Evolutionary conservation across 2,797 vertebrate genomes (phyloP), one percentile per base, ranked within the genome.

Genomic region (Sebastes kiyomatsui): DNA sequence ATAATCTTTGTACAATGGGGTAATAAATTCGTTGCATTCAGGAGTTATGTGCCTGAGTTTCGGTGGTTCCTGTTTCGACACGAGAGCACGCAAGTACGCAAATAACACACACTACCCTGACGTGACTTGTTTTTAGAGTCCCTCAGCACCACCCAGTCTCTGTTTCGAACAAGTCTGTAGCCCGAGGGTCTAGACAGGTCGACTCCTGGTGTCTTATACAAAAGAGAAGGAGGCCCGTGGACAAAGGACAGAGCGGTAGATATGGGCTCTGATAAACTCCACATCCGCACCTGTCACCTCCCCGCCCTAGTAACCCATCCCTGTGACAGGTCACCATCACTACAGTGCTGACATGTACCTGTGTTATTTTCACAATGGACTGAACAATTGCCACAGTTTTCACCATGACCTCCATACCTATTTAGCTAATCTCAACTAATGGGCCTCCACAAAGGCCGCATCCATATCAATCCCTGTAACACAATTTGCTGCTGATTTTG

Each of bases 161-260:
- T 84, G 75, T 71, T 90, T 71, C 77, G 69, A 81, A 74, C 76
- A 77, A 83, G 81, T 77, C 74, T 81, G 42, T 66, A 77, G 91
- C 92, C 91, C 67, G 30, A 89, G 64, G 91, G 88, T 83, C 77
- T 73, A 92, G 92, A 93, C 91, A 81, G 54, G 79, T 88, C 30
- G 92, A 92, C 92, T 94, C 88, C 80, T 60, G 12, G 30, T 80
- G 55, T 27, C 70, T 82, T 66, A 59, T 72, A 85, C 77, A 87
- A 83, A 85, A 70, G n/a, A 72, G 80, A 76, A 83, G 79, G 60
- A 33, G 64, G 52, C 23, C 46, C 2, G 64, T 52, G 76, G 83
- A 85, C 82, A 81, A 80, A 87, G 78, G 56, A 77, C 35, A 32
- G 16, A 69, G 56, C 28, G 22, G 61, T 30, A 81, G 68, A 79